Percentiles rank a stretch among this genome's conserved stretches.
phyloP scores from a whole-genome alignment of 2,113 vertebrate species.

The Pelusios castaneus region DNA sequence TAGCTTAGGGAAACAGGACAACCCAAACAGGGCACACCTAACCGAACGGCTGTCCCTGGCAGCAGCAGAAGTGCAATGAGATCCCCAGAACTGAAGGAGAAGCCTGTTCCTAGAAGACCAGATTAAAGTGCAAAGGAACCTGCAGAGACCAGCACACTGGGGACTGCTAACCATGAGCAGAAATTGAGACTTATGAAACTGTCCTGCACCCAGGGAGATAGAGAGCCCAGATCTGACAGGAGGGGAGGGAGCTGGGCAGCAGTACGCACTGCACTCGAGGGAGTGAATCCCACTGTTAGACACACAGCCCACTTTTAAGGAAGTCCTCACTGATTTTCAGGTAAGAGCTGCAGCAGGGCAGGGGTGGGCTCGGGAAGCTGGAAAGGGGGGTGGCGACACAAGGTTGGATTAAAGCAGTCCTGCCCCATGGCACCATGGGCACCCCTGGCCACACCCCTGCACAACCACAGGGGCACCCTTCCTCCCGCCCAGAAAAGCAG shows the following conservation, averaged over 20 bases:
- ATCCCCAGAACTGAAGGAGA: background rate
- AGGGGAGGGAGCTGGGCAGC: background rate
- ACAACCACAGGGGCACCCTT: background rate
- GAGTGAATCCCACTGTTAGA: fast-evolving
- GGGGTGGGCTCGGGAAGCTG: background rate
- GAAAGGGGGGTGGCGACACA: background rate
- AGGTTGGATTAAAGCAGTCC: background rate
- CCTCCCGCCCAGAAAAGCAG: fast-evolving
- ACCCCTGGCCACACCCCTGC: background rate
- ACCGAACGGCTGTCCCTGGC: background rate
- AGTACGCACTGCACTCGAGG: fast-evolving
- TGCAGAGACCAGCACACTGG: fast-evolving
- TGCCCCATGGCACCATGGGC: background rate
- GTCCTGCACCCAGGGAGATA: fast-evolving
- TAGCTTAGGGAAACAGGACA: background rate
- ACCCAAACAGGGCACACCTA: background rate
- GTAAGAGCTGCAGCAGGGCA: background rate
- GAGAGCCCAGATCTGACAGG: too few species aligned
- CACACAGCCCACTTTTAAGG: too few species aligned
- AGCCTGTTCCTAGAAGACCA: background rate
- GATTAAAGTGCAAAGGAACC: background rate
- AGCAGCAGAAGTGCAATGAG: background rate
- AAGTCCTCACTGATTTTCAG: background rate
- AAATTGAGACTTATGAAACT: background rate
- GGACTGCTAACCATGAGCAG: background rate